Evolutionary conservation across 2,797 vertebrate species (phyloP).

Genomic region (Notolepis coatsorum): DNA sequence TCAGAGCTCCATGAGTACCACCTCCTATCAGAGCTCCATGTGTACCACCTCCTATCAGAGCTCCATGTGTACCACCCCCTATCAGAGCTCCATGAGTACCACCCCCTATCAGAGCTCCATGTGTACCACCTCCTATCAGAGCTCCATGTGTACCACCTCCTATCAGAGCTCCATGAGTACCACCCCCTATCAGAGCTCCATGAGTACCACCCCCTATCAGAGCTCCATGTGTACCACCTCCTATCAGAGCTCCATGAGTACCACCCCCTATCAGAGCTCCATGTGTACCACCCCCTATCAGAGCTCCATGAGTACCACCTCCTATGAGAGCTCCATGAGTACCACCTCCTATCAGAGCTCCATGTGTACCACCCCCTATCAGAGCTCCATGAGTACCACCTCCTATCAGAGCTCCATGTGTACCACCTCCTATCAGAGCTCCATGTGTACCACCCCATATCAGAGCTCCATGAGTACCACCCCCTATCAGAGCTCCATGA

Average conservation of each 20-base stretch:
- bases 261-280: slow-evolving; percentile 43
- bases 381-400: slow-evolving; percentile 54
- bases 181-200: slow-evolving; percentile 43
- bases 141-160: too few relatives aligned
- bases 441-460: slow-evolving; percentile 52
- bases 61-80: slow-evolving; percentile 54
- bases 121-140: slow-evolving; percentile 46
- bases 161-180: slow-evolving; percentile 62
- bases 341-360: too few relatives aligned
- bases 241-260: slow-evolving; percentile 61
- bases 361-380: slow-evolving; percentile 55
- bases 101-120: too few relatives aligned
- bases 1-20: slow-evolving; percentile 59
- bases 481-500: too few relatives aligned
- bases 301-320: slow-evolving; percentile 52
- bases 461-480: too few relatives aligned
- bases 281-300: too few relatives aligned
- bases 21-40: slow-evolving; percentile 47
- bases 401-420: slow-evolving; percentile 50
- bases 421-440: too few relatives aligned
- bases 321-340: too few relatives aligned
- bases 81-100: too few relatives aligned
- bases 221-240: slow-evolving; percentile 54
- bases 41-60: too few relatives aligned
- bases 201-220: too few relatives aligned